Conservation (phyloP, 2,113 vertebrate species). For the Sturnus vulgaris region DNA sequence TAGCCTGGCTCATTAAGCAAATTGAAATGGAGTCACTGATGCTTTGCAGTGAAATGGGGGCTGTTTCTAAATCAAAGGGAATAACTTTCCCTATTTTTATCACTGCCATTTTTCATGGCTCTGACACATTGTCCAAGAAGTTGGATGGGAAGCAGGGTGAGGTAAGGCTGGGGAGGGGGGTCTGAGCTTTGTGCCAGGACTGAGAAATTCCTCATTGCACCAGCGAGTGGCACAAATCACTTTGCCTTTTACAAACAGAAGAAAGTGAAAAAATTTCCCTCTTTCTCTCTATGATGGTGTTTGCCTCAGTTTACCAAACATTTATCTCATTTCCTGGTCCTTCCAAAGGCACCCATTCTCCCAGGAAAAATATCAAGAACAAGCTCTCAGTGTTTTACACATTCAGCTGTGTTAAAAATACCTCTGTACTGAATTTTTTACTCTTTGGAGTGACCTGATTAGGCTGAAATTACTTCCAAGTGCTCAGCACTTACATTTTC, state of each 20-base stretch:
- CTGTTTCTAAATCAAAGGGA: conserved; percentile 24
- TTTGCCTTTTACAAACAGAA: not conserved
- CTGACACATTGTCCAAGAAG: not conserved
- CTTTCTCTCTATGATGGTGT: not conserved
- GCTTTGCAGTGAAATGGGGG: conserved; percentile 17
- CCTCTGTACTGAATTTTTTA: not conserved
- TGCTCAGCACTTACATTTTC: not conserved
- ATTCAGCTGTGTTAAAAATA: not conserved
- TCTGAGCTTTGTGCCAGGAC: not conserved
- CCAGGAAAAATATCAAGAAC: not conserved
- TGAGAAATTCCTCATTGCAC: not conserved
- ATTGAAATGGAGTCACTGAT: conserved; percentile 44
- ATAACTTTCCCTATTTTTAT: conserved; percentile 12
- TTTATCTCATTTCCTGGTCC: not conserved
- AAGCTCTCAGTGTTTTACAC: not conserved
- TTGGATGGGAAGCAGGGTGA: not conserved
- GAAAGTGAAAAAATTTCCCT: not conserved
- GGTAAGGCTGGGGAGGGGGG: not conserved
- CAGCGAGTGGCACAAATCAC: not conserved
- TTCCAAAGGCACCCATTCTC: not conserved
- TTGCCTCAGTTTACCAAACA: not conserved
- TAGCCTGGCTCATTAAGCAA: conserved; percentile 60
- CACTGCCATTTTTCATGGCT: not conserved
- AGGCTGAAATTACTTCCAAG: not conserved
- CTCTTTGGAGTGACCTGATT: not conserved